Evolutionary conservation across 2,888 invertebrate genomes (phyloP).

Genomic region (Tryphoninae sp.): DNA sequence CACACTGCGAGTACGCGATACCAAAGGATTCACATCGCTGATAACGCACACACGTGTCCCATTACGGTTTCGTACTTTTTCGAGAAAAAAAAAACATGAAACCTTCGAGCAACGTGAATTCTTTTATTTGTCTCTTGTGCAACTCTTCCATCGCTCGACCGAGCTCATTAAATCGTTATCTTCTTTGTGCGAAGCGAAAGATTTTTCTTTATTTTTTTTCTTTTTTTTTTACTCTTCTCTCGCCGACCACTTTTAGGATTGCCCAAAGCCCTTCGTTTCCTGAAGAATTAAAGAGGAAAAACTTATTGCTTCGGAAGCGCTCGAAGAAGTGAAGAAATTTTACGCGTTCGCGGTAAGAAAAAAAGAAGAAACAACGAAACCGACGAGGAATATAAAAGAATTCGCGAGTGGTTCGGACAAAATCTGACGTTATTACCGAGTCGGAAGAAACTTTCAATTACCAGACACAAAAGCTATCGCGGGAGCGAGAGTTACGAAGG

Average conservation of each 20-base stretch:
- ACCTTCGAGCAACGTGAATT: conserved; percentile 15
- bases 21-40: not conserved
- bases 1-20: not conserved
- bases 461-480: not conserved
- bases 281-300: conserved; percentile 9
- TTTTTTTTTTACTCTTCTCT: not conserved
- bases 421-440: conserved; percentile 20
- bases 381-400: conserved; percentile 17
- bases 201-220: not conserved
- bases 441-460: conserved; percentile 4
- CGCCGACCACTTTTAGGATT: not conserved
- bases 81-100: not conserved
- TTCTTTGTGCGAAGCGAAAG: not conserved
- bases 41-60: not conserved
- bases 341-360: conserved; percentile 13
- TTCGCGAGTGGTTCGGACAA: conserved; percentile 18
- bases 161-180: conserved; percentile 44
- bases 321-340: conserved; percentile 10
- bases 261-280: conserved; percentile 11
- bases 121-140: conserved; percentile 8
- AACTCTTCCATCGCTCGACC: conserved; percentile 6
- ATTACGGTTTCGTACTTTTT: conserved; percentile 7
- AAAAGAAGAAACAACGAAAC: not conserved
- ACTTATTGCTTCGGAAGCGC: conserved; percentile 31
- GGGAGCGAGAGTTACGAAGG: not conserved